Conservation (phyloP, 2,888 invertebrate genomes). For the Tipula confusa region DNA sequence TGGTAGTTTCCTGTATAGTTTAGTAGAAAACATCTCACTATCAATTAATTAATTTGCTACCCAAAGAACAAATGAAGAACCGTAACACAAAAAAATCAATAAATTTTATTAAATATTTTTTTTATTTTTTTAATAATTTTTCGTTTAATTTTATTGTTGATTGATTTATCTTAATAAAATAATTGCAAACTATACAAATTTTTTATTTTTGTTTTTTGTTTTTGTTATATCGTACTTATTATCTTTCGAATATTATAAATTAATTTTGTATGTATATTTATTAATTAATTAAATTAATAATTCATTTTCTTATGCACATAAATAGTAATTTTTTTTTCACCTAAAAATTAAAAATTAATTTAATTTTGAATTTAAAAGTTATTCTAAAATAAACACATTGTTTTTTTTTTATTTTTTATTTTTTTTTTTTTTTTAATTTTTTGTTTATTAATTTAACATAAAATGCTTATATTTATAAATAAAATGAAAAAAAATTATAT, state of each 20-base stretch:
- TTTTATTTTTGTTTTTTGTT: background rate
- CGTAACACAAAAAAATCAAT: too few relatives aligned
- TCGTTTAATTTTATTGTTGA: background rate
- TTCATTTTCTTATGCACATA: background rate
- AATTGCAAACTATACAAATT: constrained; percentile 14
- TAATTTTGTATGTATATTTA: background rate
- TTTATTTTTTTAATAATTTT: background rate
- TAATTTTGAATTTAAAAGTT: background rate
- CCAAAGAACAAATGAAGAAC: too few relatives aligned
- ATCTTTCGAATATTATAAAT: background rate
- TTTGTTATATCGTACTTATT: background rate
- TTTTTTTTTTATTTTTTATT: background rate
- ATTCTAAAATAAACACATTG: background rate
- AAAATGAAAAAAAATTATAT: background rate
- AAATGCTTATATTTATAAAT: background rate
- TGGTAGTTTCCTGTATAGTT: too few relatives aligned
- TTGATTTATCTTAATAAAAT: constrained; percentile 3
- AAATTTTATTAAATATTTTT: too few relatives aligned
- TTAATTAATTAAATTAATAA: background rate
- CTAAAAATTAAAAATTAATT: background rate
- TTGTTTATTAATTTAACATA: background rate
- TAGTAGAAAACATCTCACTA: too few relatives aligned
- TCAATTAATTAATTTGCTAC: too few relatives aligned
- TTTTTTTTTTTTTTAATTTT: background rate
- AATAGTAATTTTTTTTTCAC: background rate